phyloP scores from a whole-genome alignment of 64 coral and sea anemone species.

The Montipora efflorescens region DNA sequence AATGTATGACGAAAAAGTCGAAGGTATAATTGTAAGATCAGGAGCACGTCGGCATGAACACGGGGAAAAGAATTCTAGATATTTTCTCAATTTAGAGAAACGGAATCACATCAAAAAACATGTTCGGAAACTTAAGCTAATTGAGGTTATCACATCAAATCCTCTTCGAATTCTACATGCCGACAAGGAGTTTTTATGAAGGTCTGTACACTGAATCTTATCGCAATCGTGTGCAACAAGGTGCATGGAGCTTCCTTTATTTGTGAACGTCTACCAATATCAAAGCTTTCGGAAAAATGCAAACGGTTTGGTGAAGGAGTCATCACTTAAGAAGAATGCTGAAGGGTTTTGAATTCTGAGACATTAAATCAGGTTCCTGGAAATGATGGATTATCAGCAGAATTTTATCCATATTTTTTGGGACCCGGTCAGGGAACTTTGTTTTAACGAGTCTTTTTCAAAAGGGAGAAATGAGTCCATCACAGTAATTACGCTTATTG shows the following conservation, averaged over 20 bases:
- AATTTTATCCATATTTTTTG: conserved; percentile 33
- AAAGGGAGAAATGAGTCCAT: not conserved
- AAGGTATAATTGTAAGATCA: conserved; percentile 25
- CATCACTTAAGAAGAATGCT: not conserved
- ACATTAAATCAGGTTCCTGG: conserved; percentile 20
- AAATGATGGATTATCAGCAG: conserved; percentile 15
- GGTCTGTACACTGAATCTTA: conserved; percentile 7
- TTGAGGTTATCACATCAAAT: not conserved
- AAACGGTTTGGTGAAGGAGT: not conserved
- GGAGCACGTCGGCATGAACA: not conserved
- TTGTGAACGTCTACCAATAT: not conserved
- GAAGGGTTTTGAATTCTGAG: not conserved
- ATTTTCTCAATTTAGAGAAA: conserved; percentile 39
- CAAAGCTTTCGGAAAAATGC: not conserved
- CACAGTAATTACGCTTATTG: not conserved
- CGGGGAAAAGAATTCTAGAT: conserved; percentile 23
- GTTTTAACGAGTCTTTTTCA: not conserved
- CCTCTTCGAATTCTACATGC: conserved; percentile 15
- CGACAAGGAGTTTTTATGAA: not conserved
- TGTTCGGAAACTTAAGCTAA: conserved; percentile 5
- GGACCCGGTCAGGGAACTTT: not conserved
- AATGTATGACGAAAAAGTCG: conserved; percentile 1
- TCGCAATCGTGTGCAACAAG: not conserved
- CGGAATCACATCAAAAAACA: conserved; percentile 3
- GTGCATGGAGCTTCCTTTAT: not conserved